phyloP scores from a whole-genome alignment of 2,888 invertebrate species.

The Spilosoma lubricipeda region DNA sequence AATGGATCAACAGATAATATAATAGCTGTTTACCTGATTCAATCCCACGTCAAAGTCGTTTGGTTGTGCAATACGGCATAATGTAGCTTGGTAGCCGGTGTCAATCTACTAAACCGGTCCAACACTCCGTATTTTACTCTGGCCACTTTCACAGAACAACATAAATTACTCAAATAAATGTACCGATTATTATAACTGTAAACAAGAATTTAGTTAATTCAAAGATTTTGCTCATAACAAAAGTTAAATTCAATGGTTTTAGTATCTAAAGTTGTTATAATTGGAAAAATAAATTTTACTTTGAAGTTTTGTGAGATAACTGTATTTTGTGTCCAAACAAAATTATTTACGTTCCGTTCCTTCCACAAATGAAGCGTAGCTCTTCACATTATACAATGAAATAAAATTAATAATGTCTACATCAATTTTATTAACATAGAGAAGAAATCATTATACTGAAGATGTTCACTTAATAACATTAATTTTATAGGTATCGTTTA shows the following conservation, averaged over 20 bases:
- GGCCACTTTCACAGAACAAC: slow-evolving; percentile 50
- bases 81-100: slow-evolving; percentile 47
- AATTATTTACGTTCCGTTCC: too few relatives aligned
- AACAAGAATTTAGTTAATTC: slow-evolving; percentile 24
- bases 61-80: slow-evolving; percentile 54
- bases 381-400: too few relatives aligned
- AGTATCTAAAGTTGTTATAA: background rate
- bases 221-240: slow-evolving; percentile 16
- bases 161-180: slow-evolving; percentile 36
- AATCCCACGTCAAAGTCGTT: slow-evolving; percentile 34
- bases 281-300: background rate
- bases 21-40: slow-evolving; percentile 38
- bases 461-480: too few relatives aligned
- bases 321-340: background rate
- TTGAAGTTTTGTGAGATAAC: background rate
- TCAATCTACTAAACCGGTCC: slow-evolving; percentile 55
- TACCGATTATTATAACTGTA: slow-evolving; percentile 26
- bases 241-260: background rate
- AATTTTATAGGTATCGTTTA: background rate
- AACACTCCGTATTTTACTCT: slow-evolving; percentile 42
- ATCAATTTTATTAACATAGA: too few relatives aligned
- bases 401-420: too few relatives aligned
- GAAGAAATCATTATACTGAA: too few relatives aligned
- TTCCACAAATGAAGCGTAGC: too few relatives aligned
- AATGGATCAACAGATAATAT: slow-evolving; percentile 36